A percentile compares a stretch with the other conserved stretches of the same genome.
These are phyloP conservation scores for Cepaea hortensis DNA, from an alignment of 2,888 invertebrate genomes.

Conservation along the genomic window DNA sequence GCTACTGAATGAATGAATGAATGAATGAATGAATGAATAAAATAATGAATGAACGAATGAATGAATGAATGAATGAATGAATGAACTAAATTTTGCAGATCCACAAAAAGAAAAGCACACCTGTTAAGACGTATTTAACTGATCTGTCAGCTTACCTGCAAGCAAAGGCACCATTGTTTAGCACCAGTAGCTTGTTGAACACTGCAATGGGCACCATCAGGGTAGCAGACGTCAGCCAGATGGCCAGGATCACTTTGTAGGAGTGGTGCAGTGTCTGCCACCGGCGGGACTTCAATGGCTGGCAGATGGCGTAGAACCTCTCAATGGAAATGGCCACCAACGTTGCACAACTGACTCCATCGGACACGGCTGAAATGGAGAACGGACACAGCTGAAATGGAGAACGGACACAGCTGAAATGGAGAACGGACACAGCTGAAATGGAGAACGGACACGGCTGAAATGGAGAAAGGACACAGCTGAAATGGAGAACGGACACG, in stretches of 20 bases:
- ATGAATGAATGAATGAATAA: too few species aligned
- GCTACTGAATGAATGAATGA: too few species aligned
- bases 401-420: too few species aligned
- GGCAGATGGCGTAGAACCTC: conserved; percentile 87
- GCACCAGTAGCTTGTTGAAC: conserved; percentile 57
- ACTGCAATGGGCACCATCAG: conserved; percentile 83
- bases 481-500: conserved; percentile 79
- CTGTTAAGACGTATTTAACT: too few species aligned
- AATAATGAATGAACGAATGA: too few species aligned
- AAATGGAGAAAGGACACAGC: neutral
- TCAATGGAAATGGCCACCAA: conserved; percentile 87
- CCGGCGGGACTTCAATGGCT: conserved; percentile 83
- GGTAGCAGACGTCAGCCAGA: conserved; percentile 80
- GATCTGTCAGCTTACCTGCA: conserved; percentile 51
- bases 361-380: conserved; percentile 82
- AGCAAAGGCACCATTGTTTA: conserved; percentile 54
- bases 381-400: too few species aligned
- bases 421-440: conserved; percentile 76
- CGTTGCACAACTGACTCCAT: conserved; percentile 86
- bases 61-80: too few species aligned
- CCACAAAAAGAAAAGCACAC: too few species aligned
- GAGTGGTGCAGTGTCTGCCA: conserved; percentile 86
- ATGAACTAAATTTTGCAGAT: too few species aligned
- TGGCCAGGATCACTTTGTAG: conserved; percentile 79
- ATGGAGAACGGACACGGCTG: conserved; percentile 81